Evolutionary conservation across 2,113 vertebrate species (phyloP), one percentile per base, ranked within the genome.

Genomic region (Trochalopteron elliotii): DNA sequence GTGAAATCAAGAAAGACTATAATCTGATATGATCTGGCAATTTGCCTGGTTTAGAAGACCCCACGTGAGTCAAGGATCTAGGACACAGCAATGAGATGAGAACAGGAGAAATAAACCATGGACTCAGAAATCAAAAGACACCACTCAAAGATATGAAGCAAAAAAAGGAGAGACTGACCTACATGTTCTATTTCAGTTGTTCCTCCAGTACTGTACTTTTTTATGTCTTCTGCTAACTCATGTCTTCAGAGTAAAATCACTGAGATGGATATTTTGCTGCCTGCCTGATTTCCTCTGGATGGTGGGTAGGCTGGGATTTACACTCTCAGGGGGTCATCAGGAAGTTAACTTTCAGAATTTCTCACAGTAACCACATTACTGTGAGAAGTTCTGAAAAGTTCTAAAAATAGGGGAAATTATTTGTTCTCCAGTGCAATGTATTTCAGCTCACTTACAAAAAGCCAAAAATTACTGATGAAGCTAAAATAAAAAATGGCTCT

Each of bases 1-100:
- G 71, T 92, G 82, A 91, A 97, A 96, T 96, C 64, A 44, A 24
- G 76, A 85, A 89, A 90, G 78, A 92, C 22, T 92, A 92, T 83
- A 92, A 91, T 75, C 49, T 90, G 65, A 55, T 87, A 89, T 27
- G 53, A 89, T 78, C 47, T 93, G 69, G 92, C 64, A 92, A 67
- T 93, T 72, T 91, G 42, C 93, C 91, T 92, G 37, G 25, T 89
- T 91, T 80, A 90, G 71, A 79, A 84, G 42, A 96, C 42, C 30
- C 33, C 21, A 10, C 27, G 42, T 49, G 18, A 80, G 49, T 31
- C 74, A 61, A 81, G 15, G 30, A 63, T 56, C 10, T 57, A 69
- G 65, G 47, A 89, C 60, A 92, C 9, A 69, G 16, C 22, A 68
- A 31, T 0, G 7, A 82, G 52, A 71, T 1, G 6, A 63, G 12